These are phyloP conservation scores for Schizopygopsis pylzovi DNA, from an alignment of 2,797 vertebrate species.

Conservation along the genomic window DNA sequence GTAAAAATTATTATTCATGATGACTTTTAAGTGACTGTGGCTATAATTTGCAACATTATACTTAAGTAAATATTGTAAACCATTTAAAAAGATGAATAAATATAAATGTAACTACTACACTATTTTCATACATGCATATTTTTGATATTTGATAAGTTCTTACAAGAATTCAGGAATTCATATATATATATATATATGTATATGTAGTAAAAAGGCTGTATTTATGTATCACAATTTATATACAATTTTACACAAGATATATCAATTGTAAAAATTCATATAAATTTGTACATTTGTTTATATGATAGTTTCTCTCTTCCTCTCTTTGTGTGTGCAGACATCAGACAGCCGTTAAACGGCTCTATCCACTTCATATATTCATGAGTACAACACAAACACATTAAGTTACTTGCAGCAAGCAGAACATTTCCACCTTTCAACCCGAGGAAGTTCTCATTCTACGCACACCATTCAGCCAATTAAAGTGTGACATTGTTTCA, in stretches of 20 bases:
- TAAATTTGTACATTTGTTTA: neutral
- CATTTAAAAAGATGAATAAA: neutral
- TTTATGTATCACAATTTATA: neutral
- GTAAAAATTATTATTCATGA: neutral
- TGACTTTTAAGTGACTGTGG: neutral
- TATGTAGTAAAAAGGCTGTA: neutral
- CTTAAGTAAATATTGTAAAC: neutral
- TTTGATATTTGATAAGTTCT: neutral
- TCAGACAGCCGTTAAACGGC: constrained; percentile 15
- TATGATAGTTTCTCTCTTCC: neutral
- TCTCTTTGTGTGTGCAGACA: neutral
- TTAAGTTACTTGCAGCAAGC: constrained; percentile 27
- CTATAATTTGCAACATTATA: neutral
- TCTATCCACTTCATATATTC: constrained; percentile 37
- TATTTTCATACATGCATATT: neutral
- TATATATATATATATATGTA: neutral
- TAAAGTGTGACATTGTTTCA: constrained; percentile 62
- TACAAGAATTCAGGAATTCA: neutral
- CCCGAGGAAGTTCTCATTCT: constrained; percentile 62
- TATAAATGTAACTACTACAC: neutral
- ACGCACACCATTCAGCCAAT: constrained; percentile 61
- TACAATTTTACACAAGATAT: neutral
- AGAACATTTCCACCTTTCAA: constrained; percentile 50
- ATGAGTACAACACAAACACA: constrained; percentile 45
- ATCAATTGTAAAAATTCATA: neutral